phyloP scores from a whole-genome alignment of 2,888 invertebrate genomes.

The Bursaphelenchus okinawaensis region DNA sequence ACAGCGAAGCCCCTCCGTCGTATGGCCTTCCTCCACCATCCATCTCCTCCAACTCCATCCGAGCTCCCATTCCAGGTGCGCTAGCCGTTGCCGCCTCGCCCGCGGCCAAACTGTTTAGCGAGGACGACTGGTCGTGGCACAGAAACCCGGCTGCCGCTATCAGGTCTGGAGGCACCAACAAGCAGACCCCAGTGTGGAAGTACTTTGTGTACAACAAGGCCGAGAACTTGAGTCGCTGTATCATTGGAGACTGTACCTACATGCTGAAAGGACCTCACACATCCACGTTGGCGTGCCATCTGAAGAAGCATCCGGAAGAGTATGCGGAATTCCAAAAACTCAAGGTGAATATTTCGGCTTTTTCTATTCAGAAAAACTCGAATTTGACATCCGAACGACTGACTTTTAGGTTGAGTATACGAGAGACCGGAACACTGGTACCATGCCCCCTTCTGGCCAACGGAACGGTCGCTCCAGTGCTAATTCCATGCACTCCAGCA shows the following conservation, averaged over 20 bases:
- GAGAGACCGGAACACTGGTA: conserved; percentile 26
- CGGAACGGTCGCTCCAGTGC: conserved; percentile 13
- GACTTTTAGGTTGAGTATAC: conserved; percentile 35
- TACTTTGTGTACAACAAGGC: conserved; percentile 56
- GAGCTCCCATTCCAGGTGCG: conserved; percentile 43
- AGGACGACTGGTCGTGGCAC: conserved; percentile 56
- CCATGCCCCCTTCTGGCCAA: conserved; percentile 11
- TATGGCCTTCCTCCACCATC: neutral
- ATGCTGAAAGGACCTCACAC: conserved; percentile 56
- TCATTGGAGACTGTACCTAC: conserved; percentile 54
- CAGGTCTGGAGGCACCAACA: conserved; percentile 54
- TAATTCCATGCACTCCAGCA: conserved; percentile 1
- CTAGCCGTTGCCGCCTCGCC: conserved; percentile 53
- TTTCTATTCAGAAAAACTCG: neutral
- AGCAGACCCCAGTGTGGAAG: conserved; percentile 58
- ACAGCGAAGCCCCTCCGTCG: neutral
- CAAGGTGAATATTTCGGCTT: conserved; percentile 35
- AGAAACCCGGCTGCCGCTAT: conserved; percentile 56
- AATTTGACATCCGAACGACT: conserved; percentile 2
- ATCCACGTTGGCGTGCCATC: conserved; percentile 52
- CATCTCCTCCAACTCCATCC: neutral
- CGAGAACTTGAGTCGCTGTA: conserved; percentile 54
- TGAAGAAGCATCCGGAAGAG: conserved; percentile 53
- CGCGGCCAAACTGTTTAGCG: conserved; percentile 47
- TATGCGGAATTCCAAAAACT: conserved; percentile 55